These are phyloP conservation scores for Hyaena hyaena DNA, from an alignment of 2,113 vertebrate species.

Conservation along the genomic window DNA sequence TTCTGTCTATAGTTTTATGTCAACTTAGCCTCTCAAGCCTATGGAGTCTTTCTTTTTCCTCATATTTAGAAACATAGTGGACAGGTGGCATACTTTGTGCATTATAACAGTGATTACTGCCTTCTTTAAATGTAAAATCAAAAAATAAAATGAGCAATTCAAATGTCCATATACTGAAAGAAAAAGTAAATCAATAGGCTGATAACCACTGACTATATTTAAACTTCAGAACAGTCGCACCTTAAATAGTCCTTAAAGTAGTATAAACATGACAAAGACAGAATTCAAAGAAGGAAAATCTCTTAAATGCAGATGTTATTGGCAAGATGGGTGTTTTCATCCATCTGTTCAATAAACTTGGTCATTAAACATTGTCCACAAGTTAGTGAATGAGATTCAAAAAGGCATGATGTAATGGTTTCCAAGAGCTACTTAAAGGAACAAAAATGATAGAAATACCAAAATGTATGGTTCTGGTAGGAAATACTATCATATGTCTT, in stretches of 20 bases:
- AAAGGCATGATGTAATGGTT: constrained; percentile 66
- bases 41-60: not conserved
- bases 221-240: not conserved
- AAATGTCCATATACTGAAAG: not conserved
- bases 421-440: constrained; percentile 68
- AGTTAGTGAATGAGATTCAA: constrained; percentile 49
- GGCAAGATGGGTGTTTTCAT: constrained; percentile 59
- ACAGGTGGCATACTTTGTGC: not conserved
- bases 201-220: not conserved
- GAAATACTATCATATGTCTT: not conserved
- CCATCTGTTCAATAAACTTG: constrained; percentile 9
- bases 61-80: not conserved
- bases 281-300: not conserved
- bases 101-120: not conserved
- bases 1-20: not conserved
- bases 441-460: constrained; percentile 58
- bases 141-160: not conserved
- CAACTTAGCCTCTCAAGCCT: not conserved
- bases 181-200: not conserved
- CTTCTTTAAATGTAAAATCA: not conserved
- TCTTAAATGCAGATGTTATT: not conserved
- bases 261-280: constrained; percentile 12
- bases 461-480: constrained; percentile 7
- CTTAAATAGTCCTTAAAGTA: not conserved
- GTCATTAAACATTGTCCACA: constrained; percentile 41